Conservation (phyloP, 2,888 invertebrate genomes). For the Clepsis dumicolana region DNA sequence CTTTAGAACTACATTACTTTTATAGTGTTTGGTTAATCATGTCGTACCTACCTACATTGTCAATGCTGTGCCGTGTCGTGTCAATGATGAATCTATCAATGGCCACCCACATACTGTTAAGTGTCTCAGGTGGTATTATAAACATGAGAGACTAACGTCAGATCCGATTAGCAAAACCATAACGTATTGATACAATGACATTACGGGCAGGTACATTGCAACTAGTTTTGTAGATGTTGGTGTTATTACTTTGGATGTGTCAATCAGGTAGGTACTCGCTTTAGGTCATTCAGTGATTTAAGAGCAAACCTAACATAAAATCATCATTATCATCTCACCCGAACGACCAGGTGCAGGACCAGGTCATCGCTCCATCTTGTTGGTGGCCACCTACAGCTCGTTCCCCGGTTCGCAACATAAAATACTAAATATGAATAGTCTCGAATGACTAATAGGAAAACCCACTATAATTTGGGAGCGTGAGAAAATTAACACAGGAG, state of each 20-base stretch:
- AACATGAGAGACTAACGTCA: conserved; percentile 23
- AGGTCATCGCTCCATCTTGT: too few relatives aligned
- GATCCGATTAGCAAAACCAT: conserved; percentile 5
- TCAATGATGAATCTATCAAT: conserved; percentile 46
- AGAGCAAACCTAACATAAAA: background rate
- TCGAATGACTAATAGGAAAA: background rate
- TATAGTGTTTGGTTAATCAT: conserved; percentile 25
- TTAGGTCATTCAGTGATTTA: background rate
- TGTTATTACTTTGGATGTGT: too few relatives aligned
- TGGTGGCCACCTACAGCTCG: too few relatives aligned
- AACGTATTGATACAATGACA: background rate
- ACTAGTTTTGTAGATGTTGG: too few relatives aligned
- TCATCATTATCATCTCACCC: too few relatives aligned
- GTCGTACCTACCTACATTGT: conserved; percentile 45
- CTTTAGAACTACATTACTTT: conserved; percentile 22
- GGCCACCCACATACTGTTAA: conserved; percentile 51
- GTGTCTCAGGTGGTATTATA: conserved; percentile 42
- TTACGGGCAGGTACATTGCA: background rate
- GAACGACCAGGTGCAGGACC: too few relatives aligned
- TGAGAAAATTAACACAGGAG: background rate
- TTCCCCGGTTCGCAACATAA: too few relatives aligned
- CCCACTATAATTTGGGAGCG: background rate
- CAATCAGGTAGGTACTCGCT: background rate
- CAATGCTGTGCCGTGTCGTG: conserved; percentile 52
- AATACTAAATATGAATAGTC: too few relatives aligned